These are phyloP conservation scores for Gavialis gangeticus DNA, from an alignment of 2,113 vertebrate species.

Conservation along the genomic window DNA sequence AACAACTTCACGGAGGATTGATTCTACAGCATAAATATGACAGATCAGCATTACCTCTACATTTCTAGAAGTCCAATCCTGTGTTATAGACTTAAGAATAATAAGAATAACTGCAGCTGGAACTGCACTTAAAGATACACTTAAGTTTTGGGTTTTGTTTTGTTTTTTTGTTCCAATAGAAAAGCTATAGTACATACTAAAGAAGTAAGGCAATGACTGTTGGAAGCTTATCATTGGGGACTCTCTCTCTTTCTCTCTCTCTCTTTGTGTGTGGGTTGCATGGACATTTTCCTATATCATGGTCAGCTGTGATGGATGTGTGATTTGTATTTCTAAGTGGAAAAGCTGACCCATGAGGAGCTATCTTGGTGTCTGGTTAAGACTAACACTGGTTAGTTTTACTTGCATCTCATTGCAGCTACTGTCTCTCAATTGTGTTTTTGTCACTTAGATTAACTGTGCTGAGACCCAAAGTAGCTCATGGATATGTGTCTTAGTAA, in stretches of 20 bases:
- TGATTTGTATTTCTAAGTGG: slow-evolving; percentile 64
- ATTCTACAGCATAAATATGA: slow-evolving; percentile 1
- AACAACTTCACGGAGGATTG: slow-evolving; percentile 48
- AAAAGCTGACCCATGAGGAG: slow-evolving; percentile 47
- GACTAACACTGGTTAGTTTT: slow-evolving; percentile 62
- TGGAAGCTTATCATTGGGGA: slow-evolving; percentile 77
- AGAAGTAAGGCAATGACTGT: slow-evolving; percentile 92
- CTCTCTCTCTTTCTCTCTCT: slow-evolving; percentile 26
- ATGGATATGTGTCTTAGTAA: slow-evolving; percentile 73
- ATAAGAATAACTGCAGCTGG: slow-evolving; percentile 76
- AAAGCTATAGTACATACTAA: slow-evolving; percentile 74
- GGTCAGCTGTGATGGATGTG: slow-evolving; percentile 81
- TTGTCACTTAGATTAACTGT: slow-evolving; percentile 85
- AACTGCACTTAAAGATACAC: slow-evolving; percentile 79
- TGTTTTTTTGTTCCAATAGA: slow-evolving; percentile 79
- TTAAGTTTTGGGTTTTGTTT: slow-evolving; percentile 63
- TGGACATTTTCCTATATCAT: slow-evolving; percentile 82
- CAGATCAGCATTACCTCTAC: slow-evolving; percentile 40
- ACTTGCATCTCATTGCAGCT: slow-evolving; percentile 77
- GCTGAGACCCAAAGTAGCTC: slow-evolving; percentile 81
- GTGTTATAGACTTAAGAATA: slow-evolving; percentile 31
- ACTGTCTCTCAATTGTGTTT: slow-evolving; percentile 77
- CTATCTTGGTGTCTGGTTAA: slow-evolving; percentile 55
- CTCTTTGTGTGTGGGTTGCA: slow-evolving; percentile 84
- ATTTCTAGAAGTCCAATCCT: slow-evolving; percentile 44